Evolutionary conservation across 2,113 vertebrate genomes (phyloP).

Genomic region (Apteryx mantelli): DNA sequence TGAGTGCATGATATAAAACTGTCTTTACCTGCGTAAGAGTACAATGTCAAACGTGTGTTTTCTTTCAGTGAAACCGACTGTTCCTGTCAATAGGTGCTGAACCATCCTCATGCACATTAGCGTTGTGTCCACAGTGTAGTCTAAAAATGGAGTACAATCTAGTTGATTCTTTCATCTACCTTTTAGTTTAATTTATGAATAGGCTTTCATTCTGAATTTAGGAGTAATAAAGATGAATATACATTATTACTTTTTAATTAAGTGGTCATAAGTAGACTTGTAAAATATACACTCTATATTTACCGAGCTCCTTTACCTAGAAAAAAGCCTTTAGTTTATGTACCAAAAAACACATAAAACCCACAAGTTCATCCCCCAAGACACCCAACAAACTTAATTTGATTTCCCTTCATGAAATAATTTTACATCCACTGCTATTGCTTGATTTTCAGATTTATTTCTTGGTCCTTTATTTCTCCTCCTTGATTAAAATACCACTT

Average conservation of each 20-base stretch:
- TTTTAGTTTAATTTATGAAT: neutral
- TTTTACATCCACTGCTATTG: neutral
- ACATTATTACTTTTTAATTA: neutral
- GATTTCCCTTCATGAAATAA: neutral
- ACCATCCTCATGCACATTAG: rapidly evolving
- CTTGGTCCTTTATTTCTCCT: neutral
- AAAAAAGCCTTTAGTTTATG: neutral
- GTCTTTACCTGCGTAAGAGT: neutral
- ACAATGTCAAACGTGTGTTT: neutral
- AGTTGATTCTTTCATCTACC: neutral
- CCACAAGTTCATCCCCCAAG: neutral
- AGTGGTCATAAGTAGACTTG: neutral
- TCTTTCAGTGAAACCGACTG: neutral
- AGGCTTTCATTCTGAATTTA: neutral
- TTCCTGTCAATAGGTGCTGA: neutral
- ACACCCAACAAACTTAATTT: neutral
- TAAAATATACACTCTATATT: neutral
- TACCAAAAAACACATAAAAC: neutral
- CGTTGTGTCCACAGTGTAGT: rapidly evolving
- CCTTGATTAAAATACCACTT: slow-evolving; percentile 46
- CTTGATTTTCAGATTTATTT: slow-evolving; percentile 24
- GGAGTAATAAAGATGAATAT: neutral
- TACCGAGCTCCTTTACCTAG: neutral
- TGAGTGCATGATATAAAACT: neutral
- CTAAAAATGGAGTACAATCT: neutral